Evolutionary conservation across 2,888 invertebrate species (phyloP), one percentile per base, ranked within the genome.

Genomic region (Taenaris catops): DNA sequence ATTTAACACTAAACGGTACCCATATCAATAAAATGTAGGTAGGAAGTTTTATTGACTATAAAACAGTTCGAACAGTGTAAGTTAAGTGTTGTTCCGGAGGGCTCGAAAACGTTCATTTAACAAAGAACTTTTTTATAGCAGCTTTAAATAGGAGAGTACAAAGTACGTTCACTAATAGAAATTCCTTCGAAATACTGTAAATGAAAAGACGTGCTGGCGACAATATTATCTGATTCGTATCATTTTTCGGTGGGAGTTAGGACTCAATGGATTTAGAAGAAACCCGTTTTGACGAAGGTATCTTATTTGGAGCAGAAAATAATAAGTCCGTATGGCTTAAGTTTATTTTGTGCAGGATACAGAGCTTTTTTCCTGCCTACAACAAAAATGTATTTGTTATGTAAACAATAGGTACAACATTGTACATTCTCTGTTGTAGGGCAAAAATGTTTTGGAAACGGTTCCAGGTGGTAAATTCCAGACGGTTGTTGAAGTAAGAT

Each of bases 161-260:
- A 75, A 78, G 70, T 75, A 70, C 70, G 62, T 69, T 69, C 50
- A 58, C 70, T 80, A 80, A 81, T 81, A 79, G 76, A 63, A 79
- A 83, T 81, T 81, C 78, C 70, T 71, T 59, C 63, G 63, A 62
- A 60, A 74, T 70, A 71, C 67, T 76, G 78, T 75, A 78, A 76
- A 83, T 80, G 73, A 68, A 64, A 71, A 70, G 70, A 80, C 83
- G 83, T 80, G 83, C 73, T 70, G 63, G 54, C 56, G 62, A 57
- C 59, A 54, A 48, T 66, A 60, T 66, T 72, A 72, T 78, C 68
- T 58, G 66, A 67, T 64, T 71, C 73, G 72, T 76, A 75, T 75
- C 74, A 76, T 73, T 73, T 73, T 75, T 72, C 62, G 70, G 63
- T 67, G 55, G 54, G 58, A 68, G 58, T 64, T 58, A 54, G 55